A percentile compares a stretch with the other conserved stretches of the same genome.
Conservation (phyloP, 2,113 vertebrate genomes). For the Spea bombifrons region DNA sequence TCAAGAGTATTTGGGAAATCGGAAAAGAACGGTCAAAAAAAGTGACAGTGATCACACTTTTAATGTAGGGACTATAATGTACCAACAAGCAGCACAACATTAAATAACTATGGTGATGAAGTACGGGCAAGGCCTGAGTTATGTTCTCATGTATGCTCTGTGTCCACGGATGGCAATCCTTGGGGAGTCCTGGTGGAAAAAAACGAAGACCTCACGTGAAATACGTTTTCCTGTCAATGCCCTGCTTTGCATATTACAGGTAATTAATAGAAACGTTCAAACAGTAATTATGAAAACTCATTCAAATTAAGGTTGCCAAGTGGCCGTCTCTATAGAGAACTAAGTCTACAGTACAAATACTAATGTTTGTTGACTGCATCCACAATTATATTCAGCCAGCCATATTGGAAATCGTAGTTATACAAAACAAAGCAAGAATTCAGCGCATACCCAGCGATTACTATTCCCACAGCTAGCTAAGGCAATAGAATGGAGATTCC, state of each 20-base stretch:
- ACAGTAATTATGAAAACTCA: neutral
- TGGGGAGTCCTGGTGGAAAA: conserved; percentile 11
- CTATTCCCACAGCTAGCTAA: too few species aligned
- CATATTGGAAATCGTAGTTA: too few species aligned
- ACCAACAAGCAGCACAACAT: conserved; percentile 35
- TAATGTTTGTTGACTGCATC: too few species aligned
- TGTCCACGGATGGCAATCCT: conserved; percentile 1
- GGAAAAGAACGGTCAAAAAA: neutral
- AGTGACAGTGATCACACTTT: conserved; percentile 39
- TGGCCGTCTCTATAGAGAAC: too few species aligned
- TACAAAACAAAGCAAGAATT: too few species aligned
- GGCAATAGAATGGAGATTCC: too few species aligned
- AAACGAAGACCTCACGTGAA: conserved; percentile 1
- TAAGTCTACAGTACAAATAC: too few species aligned
- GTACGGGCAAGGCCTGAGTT: conserved; percentile 19
- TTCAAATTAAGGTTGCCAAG: too few species aligned
- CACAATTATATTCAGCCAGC: too few species aligned
- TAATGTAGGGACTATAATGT: conserved; percentile 29
- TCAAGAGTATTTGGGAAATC: too few species aligned
- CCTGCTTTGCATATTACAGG: neutral
- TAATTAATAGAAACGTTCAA: neutral
- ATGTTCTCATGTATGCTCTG: conserved; percentile 24
- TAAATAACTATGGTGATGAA: conserved; percentile 35
- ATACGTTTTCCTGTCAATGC: too few species aligned
- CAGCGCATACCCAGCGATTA: too few species aligned